Percentiles rank a stretch among this genome's conserved stretches.
Conservation (phyloP, 2,888 invertebrate genomes). For the Brenthis ino region DNA sequence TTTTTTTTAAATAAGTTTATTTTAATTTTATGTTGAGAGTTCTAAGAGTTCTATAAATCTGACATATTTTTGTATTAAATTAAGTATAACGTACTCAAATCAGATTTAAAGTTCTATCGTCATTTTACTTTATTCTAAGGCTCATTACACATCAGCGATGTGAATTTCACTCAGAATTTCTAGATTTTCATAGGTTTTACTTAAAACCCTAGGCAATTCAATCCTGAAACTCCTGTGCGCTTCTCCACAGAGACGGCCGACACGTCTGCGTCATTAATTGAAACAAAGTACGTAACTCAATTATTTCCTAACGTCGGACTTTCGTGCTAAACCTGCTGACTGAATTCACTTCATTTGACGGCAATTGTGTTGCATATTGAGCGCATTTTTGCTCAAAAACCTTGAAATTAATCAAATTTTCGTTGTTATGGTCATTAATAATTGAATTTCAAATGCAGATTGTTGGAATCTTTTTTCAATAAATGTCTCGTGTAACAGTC, state of each 20-base stretch:
- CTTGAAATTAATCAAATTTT: slow-evolving; percentile 16
- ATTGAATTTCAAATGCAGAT: neutral
- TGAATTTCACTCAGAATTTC: slow-evolving; percentile 6
- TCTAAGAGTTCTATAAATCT: no score
- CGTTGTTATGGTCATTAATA: slow-evolving; percentile 3
- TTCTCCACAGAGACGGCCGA: slow-evolving; percentile 34
- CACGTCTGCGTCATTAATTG: slow-evolving; percentile 48
- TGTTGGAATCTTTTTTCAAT: neutral
- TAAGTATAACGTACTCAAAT: neutral
- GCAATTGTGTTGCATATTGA: slow-evolving; percentile 41
- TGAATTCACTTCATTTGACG: slow-evolving; percentile 46
- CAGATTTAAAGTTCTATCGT: slow-evolving; percentile 10
- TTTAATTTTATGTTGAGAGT: no score
- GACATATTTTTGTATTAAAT: no score
- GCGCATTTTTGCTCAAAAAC: slow-evolving; percentile 22
- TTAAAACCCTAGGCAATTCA: slow-evolving; percentile 22
- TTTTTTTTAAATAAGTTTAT: no score
- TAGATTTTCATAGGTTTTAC: slow-evolving; percentile 23
- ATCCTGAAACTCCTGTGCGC: slow-evolving; percentile 23
- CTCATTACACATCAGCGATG: slow-evolving; percentile 1
- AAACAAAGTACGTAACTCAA: slow-evolving; percentile 52
- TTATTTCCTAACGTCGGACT: slow-evolving; percentile 46
- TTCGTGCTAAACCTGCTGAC: slow-evolving; percentile 41
- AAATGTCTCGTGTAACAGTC: neutral
- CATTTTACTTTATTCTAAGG: slow-evolving; percentile 11